Percentiles rank a stretch among this genome's conserved stretches.
Conservation (phyloP, 2,113 vertebrate genomes). For the Thomomys bottae region DNA sequence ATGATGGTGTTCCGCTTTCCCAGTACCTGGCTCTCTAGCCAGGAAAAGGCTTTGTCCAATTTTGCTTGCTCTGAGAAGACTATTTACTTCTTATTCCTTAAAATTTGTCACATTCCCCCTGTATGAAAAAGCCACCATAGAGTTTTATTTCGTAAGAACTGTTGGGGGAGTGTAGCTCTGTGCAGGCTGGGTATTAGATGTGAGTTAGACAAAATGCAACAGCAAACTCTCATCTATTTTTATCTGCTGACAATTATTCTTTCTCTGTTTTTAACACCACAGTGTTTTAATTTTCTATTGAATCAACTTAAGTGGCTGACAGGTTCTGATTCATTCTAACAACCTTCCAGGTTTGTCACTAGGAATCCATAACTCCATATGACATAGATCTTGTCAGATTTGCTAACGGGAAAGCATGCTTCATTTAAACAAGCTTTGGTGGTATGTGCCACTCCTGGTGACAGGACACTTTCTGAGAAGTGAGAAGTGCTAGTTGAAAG, state of each 20-base stretch:
- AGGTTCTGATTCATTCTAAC: conserved; percentile 4
- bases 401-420: background rate
- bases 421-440: background rate
- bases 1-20: background rate
- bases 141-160: background rate
- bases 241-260: background rate
- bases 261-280: background rate
- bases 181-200: background rate
- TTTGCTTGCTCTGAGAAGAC: background rate
- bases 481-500: background rate
- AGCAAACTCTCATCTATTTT: background rate
- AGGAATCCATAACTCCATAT: background rate
- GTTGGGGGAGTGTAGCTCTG: background rate
- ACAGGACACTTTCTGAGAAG: background rate
- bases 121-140: background rate
- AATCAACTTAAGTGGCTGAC: background rate
- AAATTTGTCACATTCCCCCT: background rate
- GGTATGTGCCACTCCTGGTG: rapidly evolving
- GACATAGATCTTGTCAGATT: background rate
- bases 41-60: background rate
- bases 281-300: conserved; percentile 43
- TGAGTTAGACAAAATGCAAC: background rate
- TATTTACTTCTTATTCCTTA: background rate
- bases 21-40: background rate
- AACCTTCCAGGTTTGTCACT: background rate